Conservation (phyloP, 2,113 vertebrate species). For the Piaya cayana region DNA sequence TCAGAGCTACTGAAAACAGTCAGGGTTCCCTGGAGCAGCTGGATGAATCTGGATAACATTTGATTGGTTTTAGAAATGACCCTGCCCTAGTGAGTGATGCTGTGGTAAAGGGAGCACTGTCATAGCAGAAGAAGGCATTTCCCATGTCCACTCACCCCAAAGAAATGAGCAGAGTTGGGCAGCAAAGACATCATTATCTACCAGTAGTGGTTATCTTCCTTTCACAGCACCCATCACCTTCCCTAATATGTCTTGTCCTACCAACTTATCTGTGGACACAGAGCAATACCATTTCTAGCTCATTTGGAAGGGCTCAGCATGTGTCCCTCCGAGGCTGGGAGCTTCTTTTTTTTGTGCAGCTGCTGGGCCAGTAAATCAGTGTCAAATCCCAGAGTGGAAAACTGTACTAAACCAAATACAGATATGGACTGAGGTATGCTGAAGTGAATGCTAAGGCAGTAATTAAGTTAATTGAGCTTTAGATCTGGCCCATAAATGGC, state of each 20-base stretch:
- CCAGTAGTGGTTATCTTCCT: not conserved
- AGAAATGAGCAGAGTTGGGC: not conserved
- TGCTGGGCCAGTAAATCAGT: fast-evolving
- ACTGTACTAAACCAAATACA: fast-evolving
- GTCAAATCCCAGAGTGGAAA: not conserved
- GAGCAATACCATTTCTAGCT: not conserved
- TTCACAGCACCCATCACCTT: not conserved
- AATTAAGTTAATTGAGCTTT: conserved; percentile 9
- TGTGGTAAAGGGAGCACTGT: not conserved
- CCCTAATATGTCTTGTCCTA: not conserved
- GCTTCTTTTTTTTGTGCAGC: not conserved
- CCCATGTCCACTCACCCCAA: too few species aligned
- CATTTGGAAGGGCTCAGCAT: not conserved
- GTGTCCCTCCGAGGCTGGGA: fast-evolving
- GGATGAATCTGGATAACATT: not conserved
- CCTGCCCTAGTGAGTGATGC: not conserved
- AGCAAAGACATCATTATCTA: not conserved
- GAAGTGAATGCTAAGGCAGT: not conserved
- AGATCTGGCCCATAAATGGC: not conserved
- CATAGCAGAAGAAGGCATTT: not conserved
- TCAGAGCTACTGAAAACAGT: not conserved
- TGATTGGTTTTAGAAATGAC: not conserved
- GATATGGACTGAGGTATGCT: fast-evolving
- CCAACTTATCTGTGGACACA: fast-evolving
- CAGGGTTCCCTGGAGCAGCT: not conserved